Percentiles rank a stretch among this genome's conserved stretches.
phyloP scores from a whole-genome alignment of 2,113 vertebrate species.

The Cephalopterus ornatus region DNA sequence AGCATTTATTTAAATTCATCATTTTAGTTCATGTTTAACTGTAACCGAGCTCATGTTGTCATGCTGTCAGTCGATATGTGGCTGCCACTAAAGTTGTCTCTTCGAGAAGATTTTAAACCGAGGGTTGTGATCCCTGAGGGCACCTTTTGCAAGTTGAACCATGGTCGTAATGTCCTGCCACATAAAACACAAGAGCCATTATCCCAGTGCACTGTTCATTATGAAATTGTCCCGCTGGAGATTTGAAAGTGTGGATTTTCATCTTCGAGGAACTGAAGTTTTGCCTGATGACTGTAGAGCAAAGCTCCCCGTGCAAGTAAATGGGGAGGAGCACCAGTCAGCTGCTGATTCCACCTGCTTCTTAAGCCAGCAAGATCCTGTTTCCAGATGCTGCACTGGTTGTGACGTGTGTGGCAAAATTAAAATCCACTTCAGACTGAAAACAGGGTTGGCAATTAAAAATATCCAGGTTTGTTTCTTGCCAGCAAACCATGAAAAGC shows the following conservation, averaged over 20 bases:
- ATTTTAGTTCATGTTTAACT: rapidly evolving
- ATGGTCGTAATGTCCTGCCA: not conserved
- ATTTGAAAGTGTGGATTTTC: not conserved
- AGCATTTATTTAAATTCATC: not conserved
- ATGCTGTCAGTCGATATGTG: rapidly evolving
- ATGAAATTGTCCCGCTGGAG: not conserved
- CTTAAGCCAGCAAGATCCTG: not conserved
- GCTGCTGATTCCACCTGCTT: rapidly evolving
- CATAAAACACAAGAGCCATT: rapidly evolving
- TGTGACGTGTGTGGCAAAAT: not conserved
- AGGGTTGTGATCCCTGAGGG: not conserved
- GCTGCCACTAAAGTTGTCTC: not conserved
- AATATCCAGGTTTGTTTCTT: not conserved
- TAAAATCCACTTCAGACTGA: rapidly evolving
- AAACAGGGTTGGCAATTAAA: not conserved
- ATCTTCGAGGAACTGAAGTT: not conserved
- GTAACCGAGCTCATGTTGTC: rapidly evolving
- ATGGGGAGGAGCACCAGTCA: not conserved
- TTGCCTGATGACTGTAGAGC: not conserved
- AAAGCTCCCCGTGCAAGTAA: not conserved
- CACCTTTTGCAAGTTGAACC: not conserved
- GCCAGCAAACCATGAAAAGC: not conserved
- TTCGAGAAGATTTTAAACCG: not conserved
- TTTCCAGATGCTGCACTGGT: not conserved
- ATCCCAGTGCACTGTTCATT: not conserved